Percentiles rank a stretch among this genome's conserved stretches.
Evolutionary conservation across 2,113 vertebrate species (phyloP).

Genomic region (Cardinalis cardinalis): DNA sequence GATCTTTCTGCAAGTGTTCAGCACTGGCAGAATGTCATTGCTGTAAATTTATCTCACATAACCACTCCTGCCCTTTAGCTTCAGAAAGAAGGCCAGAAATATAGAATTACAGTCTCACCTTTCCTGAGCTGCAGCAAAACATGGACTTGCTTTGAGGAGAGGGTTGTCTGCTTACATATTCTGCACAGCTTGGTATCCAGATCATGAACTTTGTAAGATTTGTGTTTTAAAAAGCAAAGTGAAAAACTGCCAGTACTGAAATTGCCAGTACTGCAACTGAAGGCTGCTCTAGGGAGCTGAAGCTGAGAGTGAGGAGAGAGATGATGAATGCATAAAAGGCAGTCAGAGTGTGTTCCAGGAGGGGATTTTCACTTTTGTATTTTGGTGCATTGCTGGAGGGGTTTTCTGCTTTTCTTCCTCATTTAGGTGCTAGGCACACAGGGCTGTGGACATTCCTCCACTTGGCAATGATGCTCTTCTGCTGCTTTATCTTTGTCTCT

Average conservation of each 20-base stretch:
- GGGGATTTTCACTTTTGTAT: neutral
- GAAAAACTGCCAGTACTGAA: neutral
- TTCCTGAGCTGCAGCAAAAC: neutral
- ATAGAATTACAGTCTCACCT: conserved; percentile 1
- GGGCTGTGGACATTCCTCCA: neutral
- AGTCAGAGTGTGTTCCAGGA: neutral
- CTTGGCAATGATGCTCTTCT: neutral
- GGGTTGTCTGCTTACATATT: neutral
- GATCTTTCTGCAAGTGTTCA: neutral
- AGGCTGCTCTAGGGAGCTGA: neutral
- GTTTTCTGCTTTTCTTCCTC: neutral
- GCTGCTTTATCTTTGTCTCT: neutral
- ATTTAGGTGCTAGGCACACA: neutral
- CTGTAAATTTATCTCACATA: neutral
- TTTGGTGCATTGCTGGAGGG: neutral
- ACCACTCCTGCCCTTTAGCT: neutral
- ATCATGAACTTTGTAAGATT: neutral
- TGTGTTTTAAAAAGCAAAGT: neutral
- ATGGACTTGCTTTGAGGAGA: neutral
- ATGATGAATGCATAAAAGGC: neutral
- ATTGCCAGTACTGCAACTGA: neutral
- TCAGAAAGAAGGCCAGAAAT: neutral
- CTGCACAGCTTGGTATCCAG: neutral
- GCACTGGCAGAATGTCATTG: neutral
- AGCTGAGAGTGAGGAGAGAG: neutral